Evolutionary conservation across 2,113 vertebrate genomes (phyloP).

Genomic region (Sardina pilchardus): DNA sequence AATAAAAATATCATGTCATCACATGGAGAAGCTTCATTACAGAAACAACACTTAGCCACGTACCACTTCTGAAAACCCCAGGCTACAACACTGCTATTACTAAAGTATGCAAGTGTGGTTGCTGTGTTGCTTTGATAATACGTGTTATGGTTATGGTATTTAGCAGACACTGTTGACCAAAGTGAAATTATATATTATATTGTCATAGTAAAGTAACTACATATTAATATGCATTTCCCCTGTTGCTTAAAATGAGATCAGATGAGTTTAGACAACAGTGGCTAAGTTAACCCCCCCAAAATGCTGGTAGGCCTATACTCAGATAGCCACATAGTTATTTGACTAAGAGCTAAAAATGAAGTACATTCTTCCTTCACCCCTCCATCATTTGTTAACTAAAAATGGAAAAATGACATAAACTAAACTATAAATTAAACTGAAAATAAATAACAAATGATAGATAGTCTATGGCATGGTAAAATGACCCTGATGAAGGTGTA

Average conservation of each 20-base stretch:
- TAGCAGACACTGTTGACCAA: too few relatives aligned
- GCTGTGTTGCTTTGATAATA: neutral
- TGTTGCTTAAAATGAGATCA: neutral
- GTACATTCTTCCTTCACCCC: neutral
- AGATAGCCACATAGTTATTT: neutral
- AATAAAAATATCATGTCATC: too few relatives aligned
- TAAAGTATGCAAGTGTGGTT: neutral
- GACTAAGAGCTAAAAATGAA: neutral
- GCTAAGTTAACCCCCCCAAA: neutral
- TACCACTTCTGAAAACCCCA: too few relatives aligned
- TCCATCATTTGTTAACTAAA: neutral
- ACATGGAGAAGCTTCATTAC: too few relatives aligned
- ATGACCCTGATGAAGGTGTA: too few relatives aligned
- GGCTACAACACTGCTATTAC: neutral
- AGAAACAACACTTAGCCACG: too few relatives aligned
- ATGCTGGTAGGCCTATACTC: neutral
- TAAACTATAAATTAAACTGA: too few relatives aligned
- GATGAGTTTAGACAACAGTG: neutral
- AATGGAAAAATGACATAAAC: too few relatives aligned
- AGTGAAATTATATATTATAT: too few relatives aligned
- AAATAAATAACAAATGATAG: too few relatives aligned
- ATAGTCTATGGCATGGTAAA: too few relatives aligned
- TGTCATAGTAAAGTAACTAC: neutral
- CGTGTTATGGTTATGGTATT: too few relatives aligned
- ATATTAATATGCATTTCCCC: neutral